Percentiles rank a stretch among this genome's conserved stretches.
phyloP scores from a whole-genome alignment of 2,888 invertebrate genomes.

The Drosophila mercatorum region DNA sequence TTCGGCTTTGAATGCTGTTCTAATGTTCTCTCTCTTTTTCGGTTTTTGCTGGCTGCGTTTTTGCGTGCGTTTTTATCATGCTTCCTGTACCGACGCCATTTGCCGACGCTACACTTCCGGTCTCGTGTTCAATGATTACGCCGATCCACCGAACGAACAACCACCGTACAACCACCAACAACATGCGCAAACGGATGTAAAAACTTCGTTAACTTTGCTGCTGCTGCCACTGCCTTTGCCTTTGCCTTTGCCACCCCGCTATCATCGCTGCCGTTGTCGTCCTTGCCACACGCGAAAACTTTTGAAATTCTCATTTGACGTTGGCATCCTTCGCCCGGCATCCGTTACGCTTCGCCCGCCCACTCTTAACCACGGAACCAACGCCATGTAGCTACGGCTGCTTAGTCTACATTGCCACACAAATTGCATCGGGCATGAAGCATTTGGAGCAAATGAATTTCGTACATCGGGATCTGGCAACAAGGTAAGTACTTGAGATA shows the following conservation, averaged over 20 bases:
- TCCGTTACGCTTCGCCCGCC: slow-evolving; percentile 41
- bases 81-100: slow-evolving; percentile 81
- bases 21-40: slow-evolving; percentile 50
- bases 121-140: slow-evolving; percentile 81
- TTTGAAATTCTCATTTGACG: slow-evolving; percentile 71
- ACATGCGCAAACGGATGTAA: slow-evolving; percentile 77
- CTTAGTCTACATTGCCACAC: slow-evolving; percentile 93
- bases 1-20: slow-evolving; percentile 28
- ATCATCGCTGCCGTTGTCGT: slow-evolving; percentile 29
- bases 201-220: slow-evolving; percentile 82
- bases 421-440: slow-evolving; percentile 96
- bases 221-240: slow-evolving; percentile 21
- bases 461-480: slow-evolving; percentile 94
- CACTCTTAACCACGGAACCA: slow-evolving; percentile 9
- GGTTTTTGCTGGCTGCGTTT: slow-evolving; percentile 39
- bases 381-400: slow-evolving; percentile 89
- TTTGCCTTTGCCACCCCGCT: slow-evolving; percentile 18
- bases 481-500: slow-evolving; percentile 87
- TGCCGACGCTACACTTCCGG: slow-evolving; percentile 81
- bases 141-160: slow-evolving; percentile 60
- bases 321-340: slow-evolving; percentile 61
- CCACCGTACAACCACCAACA: slow-evolving; percentile 58
- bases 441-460: slow-evolving; percentile 93
- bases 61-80: slow-evolving; percentile 77
- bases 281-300: slow-evolving; percentile 66